Evolutionary conservation across 2,113 vertebrate species (phyloP).

Genomic region (Mus pahari): DNA sequence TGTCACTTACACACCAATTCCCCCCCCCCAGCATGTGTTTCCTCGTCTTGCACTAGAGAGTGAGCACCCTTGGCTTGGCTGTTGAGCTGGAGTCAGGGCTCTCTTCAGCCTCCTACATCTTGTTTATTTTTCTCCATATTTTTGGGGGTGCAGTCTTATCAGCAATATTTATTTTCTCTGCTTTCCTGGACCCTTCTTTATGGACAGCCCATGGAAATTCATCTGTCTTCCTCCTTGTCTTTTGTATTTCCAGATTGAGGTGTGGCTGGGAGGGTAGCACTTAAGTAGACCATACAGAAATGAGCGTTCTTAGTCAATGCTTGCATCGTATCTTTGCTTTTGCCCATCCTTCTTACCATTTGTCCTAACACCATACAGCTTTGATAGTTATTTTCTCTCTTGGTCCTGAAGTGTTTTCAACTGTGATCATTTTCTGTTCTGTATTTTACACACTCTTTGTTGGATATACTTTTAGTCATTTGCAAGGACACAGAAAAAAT

Average conservation of each 20-base stretch:
- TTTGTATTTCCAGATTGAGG: not conserved
- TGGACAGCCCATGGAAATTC: not conserved
- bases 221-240: not conserved
- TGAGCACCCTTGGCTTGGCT: not conserved
- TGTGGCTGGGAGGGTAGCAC: not conserved
- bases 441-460: not conserved
- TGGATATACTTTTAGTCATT: slow-evolving; percentile 1
- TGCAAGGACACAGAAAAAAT: not conserved
- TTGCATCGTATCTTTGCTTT: not conserved
- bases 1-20: not conserved
- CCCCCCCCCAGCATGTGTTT: not conserved
- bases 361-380: not conserved
- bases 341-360: not conserved
- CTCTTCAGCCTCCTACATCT: not conserved
- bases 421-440: not conserved
- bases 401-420: not conserved
- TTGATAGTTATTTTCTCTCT: not conserved
- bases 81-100: not conserved
- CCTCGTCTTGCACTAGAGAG: not conserved
- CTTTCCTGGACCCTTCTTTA: not conserved
- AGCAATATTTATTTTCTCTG: not conserved
- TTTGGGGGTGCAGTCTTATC: not conserved
- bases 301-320: not conserved
- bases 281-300: not conserved
- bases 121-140: rapidly evolving